Evolutionary conservation across 1,140 invertebrate genomes (phyloP), one percentile per base, ranked within the genome.

Genomic region (Cardiocondyla obscurior): DNA sequence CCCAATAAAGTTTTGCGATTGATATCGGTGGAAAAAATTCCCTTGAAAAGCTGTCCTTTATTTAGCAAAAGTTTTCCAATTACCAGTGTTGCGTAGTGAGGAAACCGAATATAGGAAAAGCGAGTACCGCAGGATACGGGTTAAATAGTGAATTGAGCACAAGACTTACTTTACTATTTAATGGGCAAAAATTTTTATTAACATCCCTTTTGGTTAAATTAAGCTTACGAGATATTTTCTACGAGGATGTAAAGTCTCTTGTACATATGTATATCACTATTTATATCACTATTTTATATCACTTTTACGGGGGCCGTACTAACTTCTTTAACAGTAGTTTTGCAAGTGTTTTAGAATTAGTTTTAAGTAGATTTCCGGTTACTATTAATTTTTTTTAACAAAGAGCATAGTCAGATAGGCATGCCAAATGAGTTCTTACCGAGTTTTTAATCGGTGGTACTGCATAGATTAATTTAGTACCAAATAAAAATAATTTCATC

Each of bases 31-130:
- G n/a, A 39, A 57, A 79, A 79, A 79, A 69, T 67, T 79, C 65
- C 33, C 60, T 33, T 39, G 49, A 33, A 69, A 69, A 53, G 16
- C 19, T 30, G 46, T 79, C 74, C 22, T 67, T 69, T 69, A 69
- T 69, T n/a, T n/a, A 22, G 28, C 62, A 30, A 79, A 79, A 79
- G 74, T 79, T 79, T 79, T 67, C 4, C 74, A 79, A 69, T 79
- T 79, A 79, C 30, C 33, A 79, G 12, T n/a, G 74, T n/a, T 53
- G 46, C 30, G 16, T 79, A 79, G 62, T 16, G 74, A 79, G 72
- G 2, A 76, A 69, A 69, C 6, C n/a, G 46, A 79, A 79, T 79
- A 53, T 79, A 22, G 33, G 3, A 33, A 51, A 77, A 53, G 12
- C 39, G 39, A 33, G 30, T 36, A 25, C 49, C 19, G 60, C 10